Conservation (phyloP, 2,888 invertebrate species). For the Lingula anatina region DNA sequence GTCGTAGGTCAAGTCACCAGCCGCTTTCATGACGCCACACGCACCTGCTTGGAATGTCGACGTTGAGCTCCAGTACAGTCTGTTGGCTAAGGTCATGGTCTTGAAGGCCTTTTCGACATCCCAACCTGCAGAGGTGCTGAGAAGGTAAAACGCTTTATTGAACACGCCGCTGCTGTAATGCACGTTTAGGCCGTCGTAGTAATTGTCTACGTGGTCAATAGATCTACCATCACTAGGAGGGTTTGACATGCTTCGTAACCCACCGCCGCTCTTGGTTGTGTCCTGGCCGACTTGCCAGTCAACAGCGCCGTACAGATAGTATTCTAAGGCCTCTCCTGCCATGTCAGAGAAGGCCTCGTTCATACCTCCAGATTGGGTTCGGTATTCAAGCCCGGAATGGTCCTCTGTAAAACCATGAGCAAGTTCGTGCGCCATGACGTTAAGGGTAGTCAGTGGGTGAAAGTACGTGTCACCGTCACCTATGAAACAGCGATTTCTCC, state of each 20-base stretch:
- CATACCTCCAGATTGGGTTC: constrained; percentile 14
- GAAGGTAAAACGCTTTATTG: constrained; percentile 19
- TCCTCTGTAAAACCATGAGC: constrained; percentile 19
- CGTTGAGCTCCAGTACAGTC: constrained; percentile 19
- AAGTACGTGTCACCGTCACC: constrained; percentile 9
- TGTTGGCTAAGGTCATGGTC: constrained; percentile 19
- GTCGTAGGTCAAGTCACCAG: constrained; percentile 21
- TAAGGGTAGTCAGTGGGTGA: constrained; percentile 14
- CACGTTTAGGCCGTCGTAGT: constrained; percentile 13
- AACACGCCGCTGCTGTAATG: constrained; percentile 25
- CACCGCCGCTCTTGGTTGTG: constrained; percentile 5
- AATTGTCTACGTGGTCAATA: constrained; percentile 14
- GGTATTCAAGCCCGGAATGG: constrained; percentile 14
- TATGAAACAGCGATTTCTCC: no score
- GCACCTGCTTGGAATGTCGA: constrained; percentile 19
- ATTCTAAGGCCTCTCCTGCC: constrained; percentile 17
- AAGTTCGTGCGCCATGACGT: constrained; percentile 21
- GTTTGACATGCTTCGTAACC: constrained; percentile 19
- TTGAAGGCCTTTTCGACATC: constrained; percentile 17
- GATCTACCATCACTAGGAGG: constrained; percentile 21
- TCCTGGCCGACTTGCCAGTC: constrained; percentile 15
- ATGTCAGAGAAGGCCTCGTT: no score
- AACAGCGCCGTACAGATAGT: constrained; percentile 6
- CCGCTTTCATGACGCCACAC: constrained; percentile 22
- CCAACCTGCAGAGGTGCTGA: constrained; percentile 14